A percentile compares a stretch with the other conserved stretches of the same genome.
These are phyloP conservation scores for Clarias fuscus DNA, from an alignment of 2,797 vertebrate species.

Conservation along the genomic window DNA sequence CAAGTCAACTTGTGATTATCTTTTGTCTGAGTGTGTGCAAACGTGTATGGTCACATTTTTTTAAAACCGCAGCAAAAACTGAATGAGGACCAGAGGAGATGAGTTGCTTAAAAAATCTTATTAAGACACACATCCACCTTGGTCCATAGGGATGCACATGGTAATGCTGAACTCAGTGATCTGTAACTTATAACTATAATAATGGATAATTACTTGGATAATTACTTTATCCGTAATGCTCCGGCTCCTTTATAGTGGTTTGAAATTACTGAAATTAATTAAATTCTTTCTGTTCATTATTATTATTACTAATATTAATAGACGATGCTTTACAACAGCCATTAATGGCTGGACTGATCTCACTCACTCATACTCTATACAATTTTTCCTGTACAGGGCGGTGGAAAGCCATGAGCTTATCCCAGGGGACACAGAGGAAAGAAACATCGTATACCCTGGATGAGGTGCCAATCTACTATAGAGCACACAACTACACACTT, in stretches of 20 bases:
- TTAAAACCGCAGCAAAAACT: background rate
- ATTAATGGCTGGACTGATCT: background rate
- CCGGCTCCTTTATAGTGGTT: background rate
- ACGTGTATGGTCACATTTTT: background rate
- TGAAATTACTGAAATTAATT: background rate
- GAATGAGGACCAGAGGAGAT: background rate
- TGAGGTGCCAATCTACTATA: too few relatives aligned
- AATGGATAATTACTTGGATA: slow-evolving; percentile 16
- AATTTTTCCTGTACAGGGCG: too few relatives aligned
- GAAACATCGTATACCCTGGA: too few relatives aligned
- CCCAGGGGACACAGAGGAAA: too few relatives aligned
- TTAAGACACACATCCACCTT: background rate
- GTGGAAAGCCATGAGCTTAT: too few relatives aligned
- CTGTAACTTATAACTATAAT: background rate
- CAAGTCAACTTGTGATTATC: background rate
- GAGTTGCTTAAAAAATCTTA: slow-evolving; percentile 9
- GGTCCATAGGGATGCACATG: background rate
- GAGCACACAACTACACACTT: too few relatives aligned
- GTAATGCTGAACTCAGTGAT: background rate
- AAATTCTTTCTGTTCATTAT: background rate
- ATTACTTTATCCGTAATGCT: background rate
- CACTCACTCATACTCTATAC: too few relatives aligned
- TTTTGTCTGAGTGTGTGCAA: background rate
- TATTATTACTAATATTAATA: background rate
- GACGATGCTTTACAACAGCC: background rate